Conservation (phyloP, 2,113 vertebrate species). For the Spea multiplicata region DNA sequence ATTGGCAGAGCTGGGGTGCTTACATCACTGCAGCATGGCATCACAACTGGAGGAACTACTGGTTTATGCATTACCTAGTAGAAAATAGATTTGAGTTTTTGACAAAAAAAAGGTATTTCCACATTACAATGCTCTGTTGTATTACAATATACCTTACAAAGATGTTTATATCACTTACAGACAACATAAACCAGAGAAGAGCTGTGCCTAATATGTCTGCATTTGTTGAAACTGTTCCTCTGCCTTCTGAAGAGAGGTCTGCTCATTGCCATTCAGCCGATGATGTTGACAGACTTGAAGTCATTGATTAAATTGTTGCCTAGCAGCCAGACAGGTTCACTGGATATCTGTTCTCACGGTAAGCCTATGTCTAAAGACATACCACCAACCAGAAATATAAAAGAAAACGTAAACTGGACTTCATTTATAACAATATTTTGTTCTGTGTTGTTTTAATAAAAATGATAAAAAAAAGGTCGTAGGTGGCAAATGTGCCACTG, state of each 20-base stretch:
- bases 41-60: too few species aligned
- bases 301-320: conserved; percentile 36
- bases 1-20: too few species aligned
- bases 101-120: not conserved
- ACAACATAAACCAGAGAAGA: not conserved
- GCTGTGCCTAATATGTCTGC: conserved; percentile 12
- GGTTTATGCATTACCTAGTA: too few species aligned
- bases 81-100: too few species aligned
- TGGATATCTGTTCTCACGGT: conserved; percentile 18
- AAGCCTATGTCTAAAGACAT: not conserved
- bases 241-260: conserved; percentile 1
- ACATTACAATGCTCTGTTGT: not conserved
- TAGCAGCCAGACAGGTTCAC: conserved; percentile 22
- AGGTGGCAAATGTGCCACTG: too few species aligned
- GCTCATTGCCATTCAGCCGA: conserved; percentile 33
- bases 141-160: not conserved
- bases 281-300: conserved; percentile 6
- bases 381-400: not conserved
- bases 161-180: not conserved
- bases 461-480: too few species aligned
- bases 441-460: too few species aligned
- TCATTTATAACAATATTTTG: too few species aligned
- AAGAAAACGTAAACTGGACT: not conserved
- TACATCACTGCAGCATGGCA: too few species aligned
- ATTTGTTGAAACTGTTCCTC: conserved; percentile 5